Evolutionary conservation across 2,113 vertebrate species (phyloP), one percentile per base, ranked within the genome.

Genomic region (Pseudorhombus dupliciocellatus): DNA sequence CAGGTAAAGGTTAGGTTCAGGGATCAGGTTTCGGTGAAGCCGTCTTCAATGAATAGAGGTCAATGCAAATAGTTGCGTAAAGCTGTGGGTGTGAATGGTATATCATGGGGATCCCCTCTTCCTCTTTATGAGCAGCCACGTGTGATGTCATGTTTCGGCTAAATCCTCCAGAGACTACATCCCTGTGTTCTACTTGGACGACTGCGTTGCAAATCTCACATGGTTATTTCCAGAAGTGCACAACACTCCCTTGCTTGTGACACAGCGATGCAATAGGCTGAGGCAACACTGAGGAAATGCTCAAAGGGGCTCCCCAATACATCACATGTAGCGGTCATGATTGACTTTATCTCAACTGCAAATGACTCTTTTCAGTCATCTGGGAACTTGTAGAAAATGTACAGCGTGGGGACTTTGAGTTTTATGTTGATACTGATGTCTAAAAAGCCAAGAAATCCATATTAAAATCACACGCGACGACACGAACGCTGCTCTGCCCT

Each of bases 221-320:
- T 65, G 84, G 88, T 88, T 20, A 64, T 92, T 92, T 90, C 88
- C 88, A 84, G 24, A 74, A 8, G 20, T 65, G 28, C 7, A 5
- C 34, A 25, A 28, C 4, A 1, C 34, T 70, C 14, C 46, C 21
- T 66, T 30, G 21, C 28, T 53, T 1, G n/a, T 22, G 5, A 62
- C 53, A 20, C 60, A 18, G 48, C 88, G 83, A 84, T 88, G 87
- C 75, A 24, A 7, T 7, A 26, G 62, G 1, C 37, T 56, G 70
- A 83, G 24, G 58, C 54, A 16, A 22, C 1, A 25, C 12, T 0
- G 15, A 42, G 55, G 65, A 81, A 77, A 50, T 46, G 54, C 46
- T 24, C 7, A 25, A 25, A 64, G 82, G 86, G 86, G 86, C 61
- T 85, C 64, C 78, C 84, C 77, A 55, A 21, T 74, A 26, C 25